Percentiles rank a stretch among this genome's conserved stretches.
Conservation (phyloP, 2,797 vertebrate genomes). For the Fistularia commersonii region DNA sequence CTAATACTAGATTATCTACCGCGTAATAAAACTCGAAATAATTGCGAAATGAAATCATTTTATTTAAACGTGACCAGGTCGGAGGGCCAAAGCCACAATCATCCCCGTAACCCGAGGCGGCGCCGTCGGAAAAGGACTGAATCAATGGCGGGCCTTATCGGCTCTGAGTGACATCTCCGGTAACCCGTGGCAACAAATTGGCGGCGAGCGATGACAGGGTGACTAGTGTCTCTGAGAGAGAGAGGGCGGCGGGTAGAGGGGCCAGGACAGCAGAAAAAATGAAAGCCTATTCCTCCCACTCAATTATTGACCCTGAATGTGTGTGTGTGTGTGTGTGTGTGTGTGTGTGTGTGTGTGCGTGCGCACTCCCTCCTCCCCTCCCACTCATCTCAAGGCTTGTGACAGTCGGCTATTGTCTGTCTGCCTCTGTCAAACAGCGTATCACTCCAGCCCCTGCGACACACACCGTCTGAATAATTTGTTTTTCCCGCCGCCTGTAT, state of each 20-base stretch:
- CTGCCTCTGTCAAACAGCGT: slow-evolving; percentile 31
- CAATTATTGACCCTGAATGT: slow-evolving; percentile 56
- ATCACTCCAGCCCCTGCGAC: slow-evolving; percentile 17
- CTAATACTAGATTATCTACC: too few species aligned
- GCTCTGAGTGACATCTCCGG: slow-evolving; percentile 54
- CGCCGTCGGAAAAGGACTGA: slow-evolving; percentile 5
- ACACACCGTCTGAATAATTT: too few species aligned
- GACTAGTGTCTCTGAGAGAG: slow-evolving; percentile 26
- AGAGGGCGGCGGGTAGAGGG: slow-evolving; percentile 2
- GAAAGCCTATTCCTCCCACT: slow-evolving; percentile 56
- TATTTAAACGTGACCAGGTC: too few species aligned
- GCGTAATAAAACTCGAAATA: too few species aligned
- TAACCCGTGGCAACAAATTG: slow-evolving; percentile 59
- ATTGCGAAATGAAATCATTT: too few species aligned
- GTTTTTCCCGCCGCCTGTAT: too few species aligned
- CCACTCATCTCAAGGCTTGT: slow-evolving; percentile 36
- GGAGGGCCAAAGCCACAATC: too few species aligned
- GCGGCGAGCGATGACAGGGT: slow-evolving; percentile 49
- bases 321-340: slow-evolving; percentile 26
- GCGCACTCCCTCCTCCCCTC: slow-evolving; percentile 14
- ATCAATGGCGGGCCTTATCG: slow-evolving; percentile 30
- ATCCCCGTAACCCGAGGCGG: too few species aligned
- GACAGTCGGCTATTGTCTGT: slow-evolving; percentile 58
- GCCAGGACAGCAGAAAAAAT: slow-evolving; percentile 33
- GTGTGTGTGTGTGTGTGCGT: slow-evolving; percentile 25